phyloP scores from a whole-genome alignment of 2,797 vertebrate genomes.

The Pipistrellus kuhlii region DNA sequence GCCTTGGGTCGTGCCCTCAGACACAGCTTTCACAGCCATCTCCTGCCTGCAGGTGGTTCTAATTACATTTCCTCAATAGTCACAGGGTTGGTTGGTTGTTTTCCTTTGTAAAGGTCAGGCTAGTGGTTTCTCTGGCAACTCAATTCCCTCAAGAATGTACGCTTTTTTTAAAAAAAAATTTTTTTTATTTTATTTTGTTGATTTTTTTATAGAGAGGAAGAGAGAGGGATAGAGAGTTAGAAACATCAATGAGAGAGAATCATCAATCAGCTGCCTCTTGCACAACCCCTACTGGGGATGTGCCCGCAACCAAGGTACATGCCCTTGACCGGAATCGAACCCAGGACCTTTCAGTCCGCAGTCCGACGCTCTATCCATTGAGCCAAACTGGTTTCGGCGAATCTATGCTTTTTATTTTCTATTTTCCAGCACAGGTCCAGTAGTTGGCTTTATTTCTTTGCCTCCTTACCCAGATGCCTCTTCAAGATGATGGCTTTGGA shows the following conservation, averaged over 20 bases:
- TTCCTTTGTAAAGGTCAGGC: not conserved
- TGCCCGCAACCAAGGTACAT: too few species aligned
- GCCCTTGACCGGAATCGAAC: too few species aligned
- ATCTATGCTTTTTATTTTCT: not conserved
- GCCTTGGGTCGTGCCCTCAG: not conserved
- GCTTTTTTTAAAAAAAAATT: too few species aligned
- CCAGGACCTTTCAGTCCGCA: too few species aligned
- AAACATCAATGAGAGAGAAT: too few species aligned
- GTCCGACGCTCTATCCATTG: too few species aligned
- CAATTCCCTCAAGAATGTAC: not conserved
- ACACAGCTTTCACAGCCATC: not conserved
- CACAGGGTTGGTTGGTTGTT: not conserved
- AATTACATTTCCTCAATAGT: not conserved
- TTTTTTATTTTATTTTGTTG: too few species aligned
- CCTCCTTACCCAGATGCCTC: not conserved
- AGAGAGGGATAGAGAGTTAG: too few species aligned
- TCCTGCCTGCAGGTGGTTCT: not conserved
- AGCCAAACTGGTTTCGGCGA: not conserved
- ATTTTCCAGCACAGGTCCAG: not conserved
- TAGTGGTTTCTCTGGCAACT: constrained; percentile 10
- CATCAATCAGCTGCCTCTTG: too few species aligned
- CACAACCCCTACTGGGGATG: too few species aligned
- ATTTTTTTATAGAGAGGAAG: too few species aligned
- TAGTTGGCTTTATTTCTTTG: not conserved
- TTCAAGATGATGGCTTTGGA: not conserved